Base-by-base conservation (phyloP, 2,797 vertebrate species). In the Arrhamphus sclerolepis region DNA sequence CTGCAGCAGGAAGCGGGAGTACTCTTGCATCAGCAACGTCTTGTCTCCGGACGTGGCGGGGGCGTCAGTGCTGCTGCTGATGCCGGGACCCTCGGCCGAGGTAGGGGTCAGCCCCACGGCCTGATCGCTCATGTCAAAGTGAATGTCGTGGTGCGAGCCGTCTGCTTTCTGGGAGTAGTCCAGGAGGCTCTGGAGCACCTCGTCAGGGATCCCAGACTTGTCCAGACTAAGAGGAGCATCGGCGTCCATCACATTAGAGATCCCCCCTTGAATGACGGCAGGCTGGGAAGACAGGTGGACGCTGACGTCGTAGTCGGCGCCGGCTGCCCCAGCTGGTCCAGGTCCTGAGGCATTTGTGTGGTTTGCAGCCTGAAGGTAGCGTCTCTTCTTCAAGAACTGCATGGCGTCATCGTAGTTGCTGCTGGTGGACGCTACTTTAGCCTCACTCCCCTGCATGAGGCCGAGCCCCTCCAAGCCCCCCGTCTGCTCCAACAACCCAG, bases 1-100 rank as follows among this genome's bases (percentile, higher is more conserved):
- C 92, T 99, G 98, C 52, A 98, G 95, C 90, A 99, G 94, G 93
- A 98, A 99, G 90, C 97, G 98, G 1, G 97, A 99, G 87, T 99
- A 99, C 81, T 99, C 98, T 73, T 98, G 93, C 93, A 99, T 95
- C 92, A 97, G 92, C 73, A 85, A 92, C 1, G 92, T 87, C 85
- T 97, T 99, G 83, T 99, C 98, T 13, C 91, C 94, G 0, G 94
- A 87, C 6, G 94, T 86, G 57, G 95, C 93, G 39, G 95, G 91
- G 53, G 92, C 77, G 78, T 92, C 91, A 0, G 89, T 76, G 57
- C 34, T 38, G 11, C 34, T 89, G 62, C 93, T 91, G 62, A 95
- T 89, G 75, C 95, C 94, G 0, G 92, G 52, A 1, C 77, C 73
- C 0, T 83, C 85, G 0, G 63, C 63, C 2, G 94, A 76, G 58